Evolutionary conservation across 2,113 vertebrate genomes (phyloP), one percentile per base, ranked within the genome.

Genomic region (Natator depressus): DNA sequence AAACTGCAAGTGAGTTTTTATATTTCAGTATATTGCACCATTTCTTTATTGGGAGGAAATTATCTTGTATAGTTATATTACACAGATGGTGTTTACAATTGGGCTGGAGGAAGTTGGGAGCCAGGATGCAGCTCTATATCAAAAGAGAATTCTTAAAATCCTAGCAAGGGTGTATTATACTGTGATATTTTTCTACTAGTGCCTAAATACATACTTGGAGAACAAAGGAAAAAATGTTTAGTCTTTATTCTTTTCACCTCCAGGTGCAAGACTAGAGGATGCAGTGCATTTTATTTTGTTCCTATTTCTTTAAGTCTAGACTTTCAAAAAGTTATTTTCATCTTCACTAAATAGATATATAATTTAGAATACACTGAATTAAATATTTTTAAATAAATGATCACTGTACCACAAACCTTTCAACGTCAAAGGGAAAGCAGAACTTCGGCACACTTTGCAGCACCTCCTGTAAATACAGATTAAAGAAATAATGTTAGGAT

Each of bases 361-460:
- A 2, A 59, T 55, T 76, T 35, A 65, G n/a, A 84, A 87, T 24
- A 79, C 3, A 59, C 46, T 50, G 10, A 54, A 50, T 13, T 0
- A 89, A 91, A 22, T n/a, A 38, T 25, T 47, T 95, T 76, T 5
- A 53, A 96, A 88, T 29, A 90, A 91, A 76, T 0, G 1, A 16
- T 50, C 90, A 88, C 51, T 54, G 76, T 62, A 97, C 82, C 54
- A 93, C 96, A 79, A 99, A 99, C 99, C 99, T 99, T 98, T 99
- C 99, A 95, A 99, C 53, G 79, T 99, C 99, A 98, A 99, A 99
- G 87, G 99, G 99, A 98, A 99, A 99, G 98, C 99, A 99, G 99
- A 99, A 99, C 98, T 99, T 99, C 84, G 99, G 99, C 97, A 99
- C 97, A 2, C 98, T 99, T 98, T 99, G 99, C 90, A 99, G 98